These are phyloP conservation scores for Galerucella nymphaeae DNA, from an alignment of 2,888 invertebrate genomes.

Conservation along the genomic window DNA sequence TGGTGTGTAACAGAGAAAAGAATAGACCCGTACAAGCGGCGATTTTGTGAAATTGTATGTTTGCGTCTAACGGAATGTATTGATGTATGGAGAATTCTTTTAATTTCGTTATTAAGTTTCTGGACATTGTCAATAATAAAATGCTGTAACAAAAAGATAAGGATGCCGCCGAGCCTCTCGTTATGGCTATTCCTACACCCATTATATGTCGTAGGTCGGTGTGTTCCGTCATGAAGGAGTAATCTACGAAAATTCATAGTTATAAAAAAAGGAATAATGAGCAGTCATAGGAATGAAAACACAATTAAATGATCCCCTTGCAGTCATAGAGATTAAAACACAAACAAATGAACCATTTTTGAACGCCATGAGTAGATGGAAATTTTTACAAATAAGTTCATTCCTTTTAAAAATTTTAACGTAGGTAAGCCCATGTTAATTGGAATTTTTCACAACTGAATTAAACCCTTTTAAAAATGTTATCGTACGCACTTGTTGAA, in stretches of 20 bases:
- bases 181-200: constrained; percentile 97
- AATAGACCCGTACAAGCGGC: constrained; percentile 94
- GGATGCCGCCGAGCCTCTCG: constrained; percentile 93
- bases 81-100: constrained; percentile 95
- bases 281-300: background rate
- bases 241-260: constrained; percentile 70
- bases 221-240: constrained; percentile 96
- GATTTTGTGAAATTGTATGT: constrained; percentile 97
- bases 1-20: constrained; percentile 91
- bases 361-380: too few species aligned
- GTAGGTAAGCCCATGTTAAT: too few species aligned
- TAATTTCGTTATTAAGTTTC: constrained; percentile 90
- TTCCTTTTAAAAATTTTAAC: too few species aligned
- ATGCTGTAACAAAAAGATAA: constrained; percentile 95
- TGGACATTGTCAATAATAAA: constrained; percentile 90
- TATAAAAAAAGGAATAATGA: background rate
- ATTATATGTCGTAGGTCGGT: constrained; percentile 94
- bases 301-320: too few species aligned
- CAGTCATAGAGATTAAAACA: too few species aligned
- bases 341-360: too few species aligned
- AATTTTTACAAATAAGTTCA: too few species aligned
- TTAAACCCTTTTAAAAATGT: too few species aligned
- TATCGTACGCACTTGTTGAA: too few species aligned
- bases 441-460: too few species aligned
- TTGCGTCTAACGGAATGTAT: constrained; percentile 93